Base-by-base conservation (phyloP, 1,140 invertebrate genomes). In the Drosophila mayri region DNA sequence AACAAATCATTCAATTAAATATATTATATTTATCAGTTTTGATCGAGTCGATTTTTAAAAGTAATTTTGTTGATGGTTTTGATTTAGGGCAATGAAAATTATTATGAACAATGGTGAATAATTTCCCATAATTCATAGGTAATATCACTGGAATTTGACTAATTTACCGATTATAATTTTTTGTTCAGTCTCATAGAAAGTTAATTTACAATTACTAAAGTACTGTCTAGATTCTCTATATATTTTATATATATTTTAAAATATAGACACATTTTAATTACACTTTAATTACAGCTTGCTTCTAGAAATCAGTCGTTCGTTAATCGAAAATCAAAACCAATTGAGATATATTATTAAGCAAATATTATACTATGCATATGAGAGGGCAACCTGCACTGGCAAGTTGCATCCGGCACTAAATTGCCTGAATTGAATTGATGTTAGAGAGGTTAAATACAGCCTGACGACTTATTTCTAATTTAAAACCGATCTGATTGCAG, bases 401-500 rank as follows among this genome's bases (percentile, higher is more conserved):
- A 8, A 20, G 12, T 30, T 58, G 50, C 32, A 30, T 59, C 22
- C 32, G n/a, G 35, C 52, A 55, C 22, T 41, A 14, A 58, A 71
- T 73, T 60, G 66, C 22, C 30, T 43, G 14, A 67, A 81, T 79
- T 79, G 62, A 41, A 57, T 68, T 58, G 38, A 68, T 66, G 25
- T 22, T 60, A 72, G 49, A 14, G 14, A 50, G 49, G 49, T 50
- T 50, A 32, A 50, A 8, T 67, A 41, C 43, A 14, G 9, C 2
- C 43, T n/a, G n/a, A 46, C 30, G 47, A 47, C 61, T 63, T 55
- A 63, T 71, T 40, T 32, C 18, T 54, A 25, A 28, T 46, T 47
- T 32, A 37, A 54, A 38, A 11, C 16, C 25, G 1, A 22, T 62
- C 32, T 9, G 38, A 68, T 93, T 92, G 72, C 93, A 95, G 95